Percentiles rank a stretch among this genome's conserved stretches.
Evolutionary conservation across 2,888 invertebrate species (phyloP).

Genomic region (Nebria brevicollis): DNA sequence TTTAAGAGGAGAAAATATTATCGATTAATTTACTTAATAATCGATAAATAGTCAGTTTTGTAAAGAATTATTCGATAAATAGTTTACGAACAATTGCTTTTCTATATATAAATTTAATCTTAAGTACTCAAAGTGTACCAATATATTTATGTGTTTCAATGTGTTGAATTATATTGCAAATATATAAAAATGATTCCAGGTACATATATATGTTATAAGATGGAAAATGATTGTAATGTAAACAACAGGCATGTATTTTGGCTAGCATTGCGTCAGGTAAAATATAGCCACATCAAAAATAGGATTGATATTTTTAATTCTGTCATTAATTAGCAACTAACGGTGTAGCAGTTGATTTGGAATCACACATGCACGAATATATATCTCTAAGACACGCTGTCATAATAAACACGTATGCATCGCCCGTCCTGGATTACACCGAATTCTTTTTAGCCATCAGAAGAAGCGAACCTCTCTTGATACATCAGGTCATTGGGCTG

Average conservation of each 20-base stretch:
- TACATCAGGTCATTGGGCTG: too few relatives aligned
- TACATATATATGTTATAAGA: not conserved
- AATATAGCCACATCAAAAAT: not conserved
- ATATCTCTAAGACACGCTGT: not conserved
- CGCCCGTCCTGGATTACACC: not conserved
- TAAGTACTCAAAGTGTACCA: too few relatives aligned
- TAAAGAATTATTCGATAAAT: too few relatives aligned
- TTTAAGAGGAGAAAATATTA: too few relatives aligned
- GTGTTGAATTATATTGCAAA: too few relatives aligned
- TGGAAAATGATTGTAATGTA: not conserved
- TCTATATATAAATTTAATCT: too few relatives aligned
- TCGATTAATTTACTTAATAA: too few relatives aligned
- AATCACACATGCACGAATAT: conserved; percentile 4
- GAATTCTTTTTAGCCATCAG: not conserved
- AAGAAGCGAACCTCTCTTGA: not conserved
- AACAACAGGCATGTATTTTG: not conserved
- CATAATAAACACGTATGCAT: not conserved
- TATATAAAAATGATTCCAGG: not conserved
- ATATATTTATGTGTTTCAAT: too few relatives aligned
- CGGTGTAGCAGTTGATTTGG: conserved; percentile 2
- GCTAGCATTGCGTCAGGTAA: not conserved
- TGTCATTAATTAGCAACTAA: not conserved
- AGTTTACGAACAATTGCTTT: too few relatives aligned
- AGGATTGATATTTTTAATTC: conserved; percentile 1
- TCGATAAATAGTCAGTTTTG: too few relatives aligned